Evolutionary conservation across 2,797 vertebrate genomes (phyloP), one percentile per base, ranked within the genome.

Genomic region (Geotrypetes seraphini): DNA sequence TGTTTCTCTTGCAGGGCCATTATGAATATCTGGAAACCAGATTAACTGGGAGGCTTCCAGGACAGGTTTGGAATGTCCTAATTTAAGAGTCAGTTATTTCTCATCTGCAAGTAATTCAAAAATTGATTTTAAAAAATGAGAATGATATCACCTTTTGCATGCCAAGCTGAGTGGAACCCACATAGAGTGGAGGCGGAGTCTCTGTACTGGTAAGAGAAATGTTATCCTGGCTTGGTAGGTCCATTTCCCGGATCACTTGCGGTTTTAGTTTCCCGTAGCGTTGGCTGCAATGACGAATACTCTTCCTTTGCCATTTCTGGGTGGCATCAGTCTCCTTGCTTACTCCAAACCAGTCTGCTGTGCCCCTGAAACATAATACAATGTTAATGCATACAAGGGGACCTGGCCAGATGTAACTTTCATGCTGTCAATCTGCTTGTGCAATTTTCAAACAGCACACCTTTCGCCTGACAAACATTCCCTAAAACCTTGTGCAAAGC

Each of bases 301-400:
- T 97, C 72, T 97, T 97, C 56, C 93, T 81, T 66, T 99, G 96
- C 96, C 94, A 97, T 54, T 92, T 93, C 69, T 99, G 93, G 2
- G 92, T 92, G n/a, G 91, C 78, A 2, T 97, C 94, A 0, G 85
- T 87, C 19, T 97, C 92, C 61, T 96, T 94, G 48, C 93, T 94
- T 54, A 97, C 88, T 23, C 96, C 96, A 34, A 99, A 99, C 94
- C 94, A 99, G 74, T 99, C 96, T 0, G 96, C 96, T 0, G 96
- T 97, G 54, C 94, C 92, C 87, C 94, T 98, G 71, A n/a, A 52
- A 49, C 16, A 48, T 45, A 50, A 3, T 28, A 20, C 8, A 8
- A 11, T n/a, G 12, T 15, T 16, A 25, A 16, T 10, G 4, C 15
- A 8, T 8, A 7, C 13, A 26, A 13, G 7, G 9, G 19, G 12